A percentile compares a stretch with the other conserved stretches of the same genome.
These are phyloP conservation scores for Aurelia sp. DNA, from an alignment of 30 jellyfish, hydroid and myxozoan genomes.

Conservation along the genomic window DNA sequence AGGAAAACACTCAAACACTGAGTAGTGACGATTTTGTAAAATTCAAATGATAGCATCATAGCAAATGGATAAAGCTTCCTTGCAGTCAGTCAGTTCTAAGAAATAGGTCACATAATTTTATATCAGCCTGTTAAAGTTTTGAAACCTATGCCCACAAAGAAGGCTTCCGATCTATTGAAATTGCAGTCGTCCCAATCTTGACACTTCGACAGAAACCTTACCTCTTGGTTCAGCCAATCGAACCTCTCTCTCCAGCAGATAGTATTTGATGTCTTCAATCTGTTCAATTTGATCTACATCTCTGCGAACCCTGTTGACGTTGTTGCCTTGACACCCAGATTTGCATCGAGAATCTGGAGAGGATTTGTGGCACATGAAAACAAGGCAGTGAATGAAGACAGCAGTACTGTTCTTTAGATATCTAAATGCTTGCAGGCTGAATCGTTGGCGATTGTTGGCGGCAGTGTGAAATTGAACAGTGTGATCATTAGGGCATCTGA, in stretches of 20 bases:
- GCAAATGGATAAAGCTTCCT: too few relatives aligned
- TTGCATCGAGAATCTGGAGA: constrained; percentile 38
- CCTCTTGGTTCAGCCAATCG: background rate
- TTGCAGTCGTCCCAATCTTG: too few relatives aligned
- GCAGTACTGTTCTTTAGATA: constrained; percentile 10
- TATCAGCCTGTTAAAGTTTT: too few relatives aligned
- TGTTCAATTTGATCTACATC: background rate
- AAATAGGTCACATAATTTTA: too few relatives aligned
- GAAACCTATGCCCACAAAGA: too few relatives aligned
- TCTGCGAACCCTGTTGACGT: constrained; percentile 30
- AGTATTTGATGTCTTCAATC: background rate
- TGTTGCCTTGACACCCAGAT: constrained; percentile 50
- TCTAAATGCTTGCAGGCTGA: constrained; percentile 33
- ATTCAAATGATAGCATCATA: too few relatives aligned
- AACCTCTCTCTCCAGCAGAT: constrained; percentile 1
- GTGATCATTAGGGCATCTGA: background rate
- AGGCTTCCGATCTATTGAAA: too few relatives aligned
- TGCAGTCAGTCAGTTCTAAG: too few relatives aligned
- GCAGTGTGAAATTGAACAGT: constrained; percentile 11
- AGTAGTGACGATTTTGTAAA: too few relatives aligned
- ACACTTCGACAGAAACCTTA: too few relatives aligned
- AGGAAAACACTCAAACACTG: too few relatives aligned
- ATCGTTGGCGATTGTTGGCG: constrained; percentile 3
- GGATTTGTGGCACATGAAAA: constrained; percentile 38
- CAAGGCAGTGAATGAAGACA: constrained; percentile 28